Evolutionary conservation across 2,888 invertebrate species (phyloP).

Genomic region (Cheilosia pagana): DNA sequence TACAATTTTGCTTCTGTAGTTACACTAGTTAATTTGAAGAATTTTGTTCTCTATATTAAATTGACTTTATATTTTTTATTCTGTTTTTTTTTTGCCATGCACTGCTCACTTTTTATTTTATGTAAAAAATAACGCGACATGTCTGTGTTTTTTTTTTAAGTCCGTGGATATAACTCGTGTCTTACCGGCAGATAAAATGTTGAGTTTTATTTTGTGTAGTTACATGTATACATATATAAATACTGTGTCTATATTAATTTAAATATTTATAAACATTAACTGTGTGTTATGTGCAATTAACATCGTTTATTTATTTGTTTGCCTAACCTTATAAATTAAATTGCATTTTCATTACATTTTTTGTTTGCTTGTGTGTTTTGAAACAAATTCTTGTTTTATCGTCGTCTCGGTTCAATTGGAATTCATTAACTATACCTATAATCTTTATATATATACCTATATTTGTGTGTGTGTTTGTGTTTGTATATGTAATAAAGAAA

Average conservation of each 20-base stretch:
- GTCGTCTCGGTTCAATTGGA: constrained; percentile 17
- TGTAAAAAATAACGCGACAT: constrained; percentile 39
- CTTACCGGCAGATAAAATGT: constrained; percentile 17
- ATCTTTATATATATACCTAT: constrained; percentile 56
- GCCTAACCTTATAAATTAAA: constrained; percentile 68
- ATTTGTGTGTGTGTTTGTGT: constrained; percentile 42
- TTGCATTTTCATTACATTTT: constrained; percentile 51
- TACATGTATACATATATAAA: constrained; percentile 43
- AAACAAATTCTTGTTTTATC: constrained; percentile 17
- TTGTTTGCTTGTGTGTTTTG: constrained; percentile 14
- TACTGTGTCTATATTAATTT: constrained; percentile 51
- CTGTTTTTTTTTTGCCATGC: constrained; percentile 38
- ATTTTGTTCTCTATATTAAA: constrained; percentile 66
- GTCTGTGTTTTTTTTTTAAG: constrained; percentile 34
- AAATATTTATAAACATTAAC: constrained; percentile 69
- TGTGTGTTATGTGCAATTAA: constrained; percentile 69
- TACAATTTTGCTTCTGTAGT: constrained; percentile 18
- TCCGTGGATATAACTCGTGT: constrained; percentile 46
- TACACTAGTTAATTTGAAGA: constrained; percentile 54
- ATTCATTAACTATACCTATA: constrained; percentile 30
- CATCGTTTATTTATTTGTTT: constrained; percentile 37
- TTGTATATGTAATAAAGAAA: background rate
- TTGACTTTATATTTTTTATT: constrained; percentile 71
- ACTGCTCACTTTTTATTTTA: constrained; percentile 38
- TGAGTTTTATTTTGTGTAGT: constrained; percentile 40